phyloP scores from a whole-genome alignment of 2,797 vertebrate genomes.

The Cryptoblepharus egeriae region DNA sequence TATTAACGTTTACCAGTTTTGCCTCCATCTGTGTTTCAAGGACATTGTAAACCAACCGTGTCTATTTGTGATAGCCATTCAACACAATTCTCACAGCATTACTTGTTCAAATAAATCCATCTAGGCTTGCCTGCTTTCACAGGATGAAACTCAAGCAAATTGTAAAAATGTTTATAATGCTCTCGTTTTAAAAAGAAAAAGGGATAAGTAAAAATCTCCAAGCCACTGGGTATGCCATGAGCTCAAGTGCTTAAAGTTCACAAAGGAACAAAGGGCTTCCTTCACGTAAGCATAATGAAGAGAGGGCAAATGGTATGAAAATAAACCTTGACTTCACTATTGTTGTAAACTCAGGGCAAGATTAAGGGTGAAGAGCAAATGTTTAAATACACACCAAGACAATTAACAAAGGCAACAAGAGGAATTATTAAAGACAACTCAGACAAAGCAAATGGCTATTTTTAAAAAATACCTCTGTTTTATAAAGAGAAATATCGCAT shows the following conservation, averaged over 20 bases:
- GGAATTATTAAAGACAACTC: background rate
- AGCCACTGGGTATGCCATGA: slow-evolving; percentile 15
- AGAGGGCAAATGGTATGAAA: slow-evolving; percentile 40
- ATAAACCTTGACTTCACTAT: slow-evolving; percentile 16
- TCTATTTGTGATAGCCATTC: background rate
- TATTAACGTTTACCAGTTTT: background rate
- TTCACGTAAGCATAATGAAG: slow-evolving; percentile 25
- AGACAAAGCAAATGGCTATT: background rate
- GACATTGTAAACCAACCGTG: background rate
- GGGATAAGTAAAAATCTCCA: background rate
- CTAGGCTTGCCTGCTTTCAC: background rate
- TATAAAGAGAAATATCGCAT: background rate
- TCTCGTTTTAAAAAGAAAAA: background rate
- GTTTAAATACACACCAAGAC: slow-evolving; percentile 24
- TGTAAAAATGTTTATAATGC: background rate
- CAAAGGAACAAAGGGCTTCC: slow-evolving; percentile 28
- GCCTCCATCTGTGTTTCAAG: background rate
- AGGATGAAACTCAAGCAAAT: background rate
- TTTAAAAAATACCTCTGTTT: slow-evolving; percentile 9
- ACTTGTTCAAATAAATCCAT: background rate
- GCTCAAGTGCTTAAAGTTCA: background rate
- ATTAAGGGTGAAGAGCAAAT: slow-evolving; percentile 30
- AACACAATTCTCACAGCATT: background rate
- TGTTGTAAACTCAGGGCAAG: slow-evolving; percentile 18
- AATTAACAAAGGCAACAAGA: slow-evolving; percentile 14